Evolutionary conservation across 2,888 invertebrate genomes (phyloP), one percentile per base, ranked within the genome.

Genomic region (Mesorhabditis belari): DNA sequence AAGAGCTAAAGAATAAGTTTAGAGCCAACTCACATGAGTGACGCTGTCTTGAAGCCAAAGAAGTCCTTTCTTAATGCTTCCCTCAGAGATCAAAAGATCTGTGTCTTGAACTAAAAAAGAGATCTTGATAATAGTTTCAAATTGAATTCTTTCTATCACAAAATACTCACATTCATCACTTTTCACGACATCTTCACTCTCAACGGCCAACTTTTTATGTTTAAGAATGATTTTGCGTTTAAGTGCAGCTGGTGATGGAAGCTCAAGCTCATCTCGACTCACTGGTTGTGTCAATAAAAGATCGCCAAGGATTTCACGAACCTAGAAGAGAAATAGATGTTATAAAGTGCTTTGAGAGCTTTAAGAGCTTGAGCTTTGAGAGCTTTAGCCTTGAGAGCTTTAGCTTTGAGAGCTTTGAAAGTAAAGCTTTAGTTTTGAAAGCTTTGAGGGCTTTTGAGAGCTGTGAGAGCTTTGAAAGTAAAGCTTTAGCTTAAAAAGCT

Each of bases 171-270:
- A 68, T 26, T 73, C 73, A 63, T 73, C 71, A 35, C 58, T 62
- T 25, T 65, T 69, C 44, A 64, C 69, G 21, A 66, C 63, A 29
- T 70, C 67, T 25, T 71, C 71, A 55, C 64, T 70, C 53, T 80
- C 79, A 2, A 76, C 63, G 5, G 77, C 74, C 60, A 81, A 64
- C 62, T 81, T 81, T 64, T 81, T 81, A 61, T 81, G 81, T 75
- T 85, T 85, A 55, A 85, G 75, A 55, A 85, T 83, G 63, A 85
- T 83, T 68, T 83, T 84, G 60, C 80, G 71, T 61, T 81, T 82
- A 57, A 85, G 77, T 35, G 82, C 80, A 44, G 81, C 80, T 5
- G 84, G 84, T 3, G 84, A 83, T 0, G 85, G 84, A 55, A 84
- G 73, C 26, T 75, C 61, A 1, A 70, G 74, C 17, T 81, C 82